phyloP scores from a whole-genome alignment of 2,797 vertebrate species.

The Cercopithecus hamlyni region DNA sequence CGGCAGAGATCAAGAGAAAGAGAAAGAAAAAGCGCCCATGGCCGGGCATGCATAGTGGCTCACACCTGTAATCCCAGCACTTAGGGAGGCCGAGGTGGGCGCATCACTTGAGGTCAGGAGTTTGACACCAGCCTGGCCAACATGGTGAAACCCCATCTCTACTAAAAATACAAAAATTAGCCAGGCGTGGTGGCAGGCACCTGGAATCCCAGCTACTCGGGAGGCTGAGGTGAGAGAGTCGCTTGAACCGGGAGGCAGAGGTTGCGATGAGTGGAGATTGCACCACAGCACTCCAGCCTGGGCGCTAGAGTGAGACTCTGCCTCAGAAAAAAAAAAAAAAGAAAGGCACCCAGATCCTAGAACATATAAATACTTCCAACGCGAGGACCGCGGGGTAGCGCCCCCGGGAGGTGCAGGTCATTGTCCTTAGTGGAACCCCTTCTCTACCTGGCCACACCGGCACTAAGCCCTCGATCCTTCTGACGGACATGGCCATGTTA shows the following conservation, averaged over 20 bases:
- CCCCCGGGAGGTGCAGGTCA: accelerated
- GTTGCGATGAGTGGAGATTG: neutral
- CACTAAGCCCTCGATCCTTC: neutral
- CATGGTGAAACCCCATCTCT: neutral
- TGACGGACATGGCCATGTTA: accelerated
- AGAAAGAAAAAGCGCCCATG: neutral
- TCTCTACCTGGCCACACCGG: neutral
- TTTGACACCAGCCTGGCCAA: neutral
- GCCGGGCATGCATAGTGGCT: neutral
- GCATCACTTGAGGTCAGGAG: neutral
- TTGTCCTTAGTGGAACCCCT: accelerated
- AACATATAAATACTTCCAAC: too few relatives aligned
- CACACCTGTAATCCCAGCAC: neutral
- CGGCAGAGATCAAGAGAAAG: neutral
- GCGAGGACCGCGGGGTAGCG: accelerated
- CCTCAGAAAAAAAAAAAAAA: too few relatives aligned
- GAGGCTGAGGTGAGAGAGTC: neutral
- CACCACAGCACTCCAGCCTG: neutral
- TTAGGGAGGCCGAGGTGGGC: neutral
- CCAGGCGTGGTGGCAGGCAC: neutral
- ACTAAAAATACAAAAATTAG: neutral
- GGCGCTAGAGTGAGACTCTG: neutral
- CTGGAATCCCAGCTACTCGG: neutral
- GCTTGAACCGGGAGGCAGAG: neutral
- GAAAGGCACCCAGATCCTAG: neutral